phyloP scores from a whole-genome alignment of 2,888 invertebrate genomes.

The Calameuta idolon region DNA sequence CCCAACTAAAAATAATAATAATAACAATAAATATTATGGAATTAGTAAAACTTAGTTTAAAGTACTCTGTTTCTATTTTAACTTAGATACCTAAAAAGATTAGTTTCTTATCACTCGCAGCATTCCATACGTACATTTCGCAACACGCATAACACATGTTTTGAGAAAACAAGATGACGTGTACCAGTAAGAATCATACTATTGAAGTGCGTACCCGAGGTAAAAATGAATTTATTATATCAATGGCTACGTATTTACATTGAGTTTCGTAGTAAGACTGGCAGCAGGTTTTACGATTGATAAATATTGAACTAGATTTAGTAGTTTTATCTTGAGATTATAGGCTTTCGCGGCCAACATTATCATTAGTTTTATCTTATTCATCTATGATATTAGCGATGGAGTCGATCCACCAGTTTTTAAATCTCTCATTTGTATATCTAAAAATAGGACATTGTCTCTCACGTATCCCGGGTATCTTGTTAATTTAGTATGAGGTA shows the following conservation, averaged over 20 bases:
- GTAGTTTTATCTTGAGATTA: neutral
- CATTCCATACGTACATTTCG: neutral
- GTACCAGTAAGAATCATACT: neutral
- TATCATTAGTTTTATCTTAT: neutral
- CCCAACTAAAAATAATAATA: slow-evolving; percentile 73
- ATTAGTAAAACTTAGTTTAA: neutral
- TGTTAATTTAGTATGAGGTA: slow-evolving; percentile 74
- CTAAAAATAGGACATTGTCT: slow-evolving; percentile 73
- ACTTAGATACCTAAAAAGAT: neutral
- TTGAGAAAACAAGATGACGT: neutral
- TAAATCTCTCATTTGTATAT: slow-evolving; percentile 66
- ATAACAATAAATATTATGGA: slow-evolving; percentile 1
- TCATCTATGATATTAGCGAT: slow-evolving; percentile 13
- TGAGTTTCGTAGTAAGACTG: neutral
- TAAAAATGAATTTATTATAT: neutral
- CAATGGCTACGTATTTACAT: neutral
- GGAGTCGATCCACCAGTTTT: slow-evolving; percentile 19
- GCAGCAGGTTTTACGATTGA: neutral
- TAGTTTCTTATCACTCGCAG: neutral
- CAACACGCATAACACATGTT: neutral
- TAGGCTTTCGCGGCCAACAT: too few relatives aligned
- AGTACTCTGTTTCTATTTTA: neutral
- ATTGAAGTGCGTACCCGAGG: too few relatives aligned
- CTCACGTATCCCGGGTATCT: slow-evolving; percentile 72
- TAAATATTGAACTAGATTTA: neutral